Evolutionary conservation across 2,797 vertebrate species (phyloP).

Genomic region (Tangara arthus): DNA sequence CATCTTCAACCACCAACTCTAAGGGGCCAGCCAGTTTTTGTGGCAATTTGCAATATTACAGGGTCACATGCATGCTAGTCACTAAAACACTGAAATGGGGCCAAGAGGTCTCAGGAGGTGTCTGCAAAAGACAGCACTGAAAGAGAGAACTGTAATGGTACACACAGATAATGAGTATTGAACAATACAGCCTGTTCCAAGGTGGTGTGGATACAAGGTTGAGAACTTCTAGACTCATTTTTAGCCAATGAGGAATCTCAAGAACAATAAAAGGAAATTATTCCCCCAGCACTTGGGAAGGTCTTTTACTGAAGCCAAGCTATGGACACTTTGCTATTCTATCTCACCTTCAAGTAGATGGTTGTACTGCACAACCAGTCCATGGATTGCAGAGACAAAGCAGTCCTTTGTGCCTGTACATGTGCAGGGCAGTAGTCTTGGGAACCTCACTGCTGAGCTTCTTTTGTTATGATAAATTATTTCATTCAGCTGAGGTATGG

Average conservation of each 20-base stretch:
- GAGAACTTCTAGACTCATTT: background rate
- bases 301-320: background rate
- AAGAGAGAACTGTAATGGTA: background rate
- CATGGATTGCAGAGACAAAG: background rate
- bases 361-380: background rate
- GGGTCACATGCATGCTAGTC: background rate
- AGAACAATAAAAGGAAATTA: background rate
- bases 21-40: background rate
- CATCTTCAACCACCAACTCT: background rate
- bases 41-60: background rate
- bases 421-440: background rate
- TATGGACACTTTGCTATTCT: background rate
- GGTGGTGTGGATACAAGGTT: background rate
- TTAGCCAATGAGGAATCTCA: background rate
- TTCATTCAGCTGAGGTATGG: background rate
- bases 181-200: fast-evolving
- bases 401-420: background rate
- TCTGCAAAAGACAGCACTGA: background rate
- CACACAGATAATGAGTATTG: background rate
- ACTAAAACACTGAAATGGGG: background rate
- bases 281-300: background rate
- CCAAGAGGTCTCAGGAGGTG: background rate
- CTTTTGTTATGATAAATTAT: background rate
- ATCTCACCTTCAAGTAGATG: background rate
- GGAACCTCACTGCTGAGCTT: background rate